phyloP scores from a whole-genome alignment of 92 coral and sea anemone genomes.

The Anthopleura xanthogrammica region DNA sequence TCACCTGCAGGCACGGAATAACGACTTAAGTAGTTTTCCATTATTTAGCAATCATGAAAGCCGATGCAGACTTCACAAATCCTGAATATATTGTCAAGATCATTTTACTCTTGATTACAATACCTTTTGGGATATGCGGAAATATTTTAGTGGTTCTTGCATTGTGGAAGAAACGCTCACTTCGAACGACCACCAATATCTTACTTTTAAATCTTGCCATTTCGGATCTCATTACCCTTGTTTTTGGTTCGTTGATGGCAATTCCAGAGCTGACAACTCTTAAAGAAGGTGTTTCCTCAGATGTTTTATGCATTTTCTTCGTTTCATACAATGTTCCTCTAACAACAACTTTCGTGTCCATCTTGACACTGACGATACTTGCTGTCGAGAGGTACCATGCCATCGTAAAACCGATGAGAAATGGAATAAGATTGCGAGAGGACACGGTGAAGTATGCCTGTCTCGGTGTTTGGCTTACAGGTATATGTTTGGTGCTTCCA shows the following conservation, averaged over 20 bases:
- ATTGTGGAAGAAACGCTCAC: not conserved
- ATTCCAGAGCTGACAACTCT: not conserved
- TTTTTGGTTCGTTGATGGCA: not conserved
- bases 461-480: constrained; percentile 3
- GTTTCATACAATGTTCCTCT: not conserved
- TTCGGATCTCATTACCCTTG: constrained; percentile 1
- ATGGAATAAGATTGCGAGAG: not conserved
- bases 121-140: no score
- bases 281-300: not conserved
- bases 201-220: not conserved
- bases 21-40: no score
- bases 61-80: no score
- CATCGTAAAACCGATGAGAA: constrained; percentile 1
- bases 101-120: no score
- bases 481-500: no score
- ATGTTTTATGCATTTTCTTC: not conserved
- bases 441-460: not conserved
- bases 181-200: constrained; percentile 8
- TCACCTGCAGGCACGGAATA: no score
- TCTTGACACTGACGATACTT: not conserved
- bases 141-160: not conserved
- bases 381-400: constrained; percentile 27
- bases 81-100: no score
- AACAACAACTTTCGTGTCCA: constrained; percentile 4
- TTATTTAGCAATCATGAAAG: no score